These are phyloP conservation scores for Brachionus rotundiformis DNA, from an alignment of 1,140 invertebrate genomes.

Conservation along the genomic window DNA sequence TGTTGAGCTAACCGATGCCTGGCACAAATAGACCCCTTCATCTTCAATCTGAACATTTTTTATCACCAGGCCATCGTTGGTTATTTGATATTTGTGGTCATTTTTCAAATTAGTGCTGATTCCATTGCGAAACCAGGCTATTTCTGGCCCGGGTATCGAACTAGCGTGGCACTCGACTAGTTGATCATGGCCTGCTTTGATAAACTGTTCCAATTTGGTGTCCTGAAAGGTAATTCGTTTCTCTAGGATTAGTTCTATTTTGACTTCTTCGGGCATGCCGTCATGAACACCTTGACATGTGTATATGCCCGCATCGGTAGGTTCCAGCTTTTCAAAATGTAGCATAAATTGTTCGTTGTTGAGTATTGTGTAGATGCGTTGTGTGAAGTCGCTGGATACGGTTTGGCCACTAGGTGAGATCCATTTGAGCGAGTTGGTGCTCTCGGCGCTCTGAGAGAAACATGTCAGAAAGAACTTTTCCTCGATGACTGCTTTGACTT, in stretches of 20 bases:
- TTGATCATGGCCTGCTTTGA: not conserved
- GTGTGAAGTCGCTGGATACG: not conserved
- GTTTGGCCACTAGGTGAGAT: not conserved
- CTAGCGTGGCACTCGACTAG: not conserved
- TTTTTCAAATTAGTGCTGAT: not conserved
- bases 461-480: slow-evolving; percentile 8
- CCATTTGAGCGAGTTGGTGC: not conserved
- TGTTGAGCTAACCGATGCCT: slow-evolving; percentile 38
- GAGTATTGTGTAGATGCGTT: not conserved
- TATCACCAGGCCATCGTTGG: slow-evolving; percentile 35
- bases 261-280: not conserved
- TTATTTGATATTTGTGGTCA: slow-evolving; percentile 42
- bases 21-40: slow-evolving; percentile 39
- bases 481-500: slow-evolving; percentile 21
- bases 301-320: not conserved
- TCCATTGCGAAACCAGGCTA: slow-evolving; percentile 39
- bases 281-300: not conserved
- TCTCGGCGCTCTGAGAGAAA: not conserved
- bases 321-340: not conserved
- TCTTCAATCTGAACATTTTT: slow-evolving; percentile 41
- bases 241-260: not conserved
- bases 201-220: slow-evolving; percentile 1
- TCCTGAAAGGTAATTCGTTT: slow-evolving; percentile 17
- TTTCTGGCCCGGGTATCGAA: slow-evolving; percentile 48
- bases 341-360: not conserved